Evolutionary conservation across 2,797 vertebrate genomes (phyloP), one percentile per base, ranked within the genome.

Genomic region (Spinus olivaceus): DNA sequence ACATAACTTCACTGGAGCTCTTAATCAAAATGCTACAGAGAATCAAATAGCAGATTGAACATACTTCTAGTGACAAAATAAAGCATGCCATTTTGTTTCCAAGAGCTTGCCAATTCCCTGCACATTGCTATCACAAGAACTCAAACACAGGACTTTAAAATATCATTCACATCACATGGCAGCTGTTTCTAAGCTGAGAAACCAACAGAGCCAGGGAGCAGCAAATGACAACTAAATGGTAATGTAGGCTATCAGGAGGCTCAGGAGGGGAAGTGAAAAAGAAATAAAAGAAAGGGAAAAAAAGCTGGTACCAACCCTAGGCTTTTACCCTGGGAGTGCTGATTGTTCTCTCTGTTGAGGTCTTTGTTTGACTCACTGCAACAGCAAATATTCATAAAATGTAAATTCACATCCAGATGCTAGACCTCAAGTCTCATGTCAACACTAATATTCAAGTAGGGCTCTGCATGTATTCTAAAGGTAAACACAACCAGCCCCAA

Each of bases 1-100:
- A 92, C 77, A 86, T 71, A 97, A 94, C 81, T 93, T 94, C 64
- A 87, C 88, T 86, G 44, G 64, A 92, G 89, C 90, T 96, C 95
- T 97, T 97, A 95, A 97, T 97, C 91, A 74, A 91, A 97, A 95
- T 50, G 95, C 78, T 92, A 53, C 72, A 93, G 92, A 92, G 92
- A 97, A 95, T 78, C 77, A 95, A 95, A 96, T 78, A 70, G 89
- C 88, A 95, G 91, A 86, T 90, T 91, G 95, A 95, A 95, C 87
- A 86, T 91, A 93, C 92, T 95, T 96, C 47, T 83, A 74, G 73
- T 94, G 93, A 95, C 93, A 96, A 97, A 97, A 97, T 73, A 95
- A 79, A 91, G 80, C 70, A 84, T 94, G 94, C 86, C 83, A 94
- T 95, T 97, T 96, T 95, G 91, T 93, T 82, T 93, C 80, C 60